Base-by-base conservation (phyloP, 2,888 invertebrate genomes). In the Eucriotettix oculatus region DNA sequence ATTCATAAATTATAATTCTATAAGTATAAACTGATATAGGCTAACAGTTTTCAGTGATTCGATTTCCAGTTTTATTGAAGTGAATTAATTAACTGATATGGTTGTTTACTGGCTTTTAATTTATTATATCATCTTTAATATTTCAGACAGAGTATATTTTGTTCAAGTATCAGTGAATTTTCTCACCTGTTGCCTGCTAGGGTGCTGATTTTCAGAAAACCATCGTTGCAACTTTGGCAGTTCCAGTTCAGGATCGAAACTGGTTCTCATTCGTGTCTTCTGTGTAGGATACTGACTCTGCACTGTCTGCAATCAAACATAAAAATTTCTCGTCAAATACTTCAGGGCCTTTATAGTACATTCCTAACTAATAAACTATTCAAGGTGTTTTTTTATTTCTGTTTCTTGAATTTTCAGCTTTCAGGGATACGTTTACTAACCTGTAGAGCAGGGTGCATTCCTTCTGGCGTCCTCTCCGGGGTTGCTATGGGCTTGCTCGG, bases 141-240 rank as follows among this genome's bases (percentile, higher is more conserved):
- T n/a, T n/a, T n/a, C n/a, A n/a, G n/a, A n/a, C n/a, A n/a, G n/a
- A n/a, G n/a, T n/a, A 7, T 29, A 29, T 29, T 29, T 29, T 29
- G 29, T 29, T 29, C 29, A 29, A 29, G 29, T 29, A 29, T 29
- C 29, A 29, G 29, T 29, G 29, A 29, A 2, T 29, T 2, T n/a
- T 59, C 63, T 64, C 66, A 75, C 75, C 76, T 96, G 96, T 69
- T 96, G 93, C 59, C 97, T 80, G 65, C 92, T 91, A 0, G 99
- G 99, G 73, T 98, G 98, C 68, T 96, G 95, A 73, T 98, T 98
- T 71, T 94, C 92, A 53, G 86, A 83, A 77, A 98, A 99, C 97
- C 98, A 98, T 67, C 90, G 83, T 71, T 98, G 97, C 58, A 99
- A 76, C 69, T 95, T 91, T 0, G 98, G 97, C 64, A 99, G 76